Evolutionary conservation across 2,888 invertebrate genomes (phyloP).

Genomic region (Limenitis camilla): DNA sequence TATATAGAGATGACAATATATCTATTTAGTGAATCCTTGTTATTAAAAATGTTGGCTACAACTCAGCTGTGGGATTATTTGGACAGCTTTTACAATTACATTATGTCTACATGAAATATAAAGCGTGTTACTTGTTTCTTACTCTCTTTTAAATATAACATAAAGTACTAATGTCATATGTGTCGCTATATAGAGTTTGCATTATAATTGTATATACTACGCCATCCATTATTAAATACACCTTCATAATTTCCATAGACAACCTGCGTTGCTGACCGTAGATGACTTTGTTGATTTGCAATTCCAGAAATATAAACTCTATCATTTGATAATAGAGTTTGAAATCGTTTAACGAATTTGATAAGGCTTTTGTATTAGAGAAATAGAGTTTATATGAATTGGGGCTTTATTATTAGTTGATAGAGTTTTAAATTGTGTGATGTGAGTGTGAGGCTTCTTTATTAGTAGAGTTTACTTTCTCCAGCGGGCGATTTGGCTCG

Average conservation of each 20-base stretch:
- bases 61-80: no score
- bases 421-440: background rate
- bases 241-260: conserved; percentile 17
- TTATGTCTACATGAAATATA: no score
- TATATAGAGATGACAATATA: no score
- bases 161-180: no score
- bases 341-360: conserved; percentile 3
- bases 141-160: no score
- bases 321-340: background rate
- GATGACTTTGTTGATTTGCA: conserved; percentile 15
- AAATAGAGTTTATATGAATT: background rate
- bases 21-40: no score
- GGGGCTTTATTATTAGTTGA: background rate
- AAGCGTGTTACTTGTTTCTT: no score
- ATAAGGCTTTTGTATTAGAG: background rate
- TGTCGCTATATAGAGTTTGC: background rate
- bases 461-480: conserved; percentile 64
- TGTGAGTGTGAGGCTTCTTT: conserved; percentile 9
- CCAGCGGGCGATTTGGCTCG: conserved; percentile 56
- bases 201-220: background rate
- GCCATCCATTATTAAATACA: background rate
- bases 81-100: no score
- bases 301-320: conserved; percentile 10
- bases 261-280: conserved; percentile 24
- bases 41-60: no score